phyloP scores from a whole-genome alignment of 2,888 invertebrate genomes.

The Mamestra brassicae region DNA sequence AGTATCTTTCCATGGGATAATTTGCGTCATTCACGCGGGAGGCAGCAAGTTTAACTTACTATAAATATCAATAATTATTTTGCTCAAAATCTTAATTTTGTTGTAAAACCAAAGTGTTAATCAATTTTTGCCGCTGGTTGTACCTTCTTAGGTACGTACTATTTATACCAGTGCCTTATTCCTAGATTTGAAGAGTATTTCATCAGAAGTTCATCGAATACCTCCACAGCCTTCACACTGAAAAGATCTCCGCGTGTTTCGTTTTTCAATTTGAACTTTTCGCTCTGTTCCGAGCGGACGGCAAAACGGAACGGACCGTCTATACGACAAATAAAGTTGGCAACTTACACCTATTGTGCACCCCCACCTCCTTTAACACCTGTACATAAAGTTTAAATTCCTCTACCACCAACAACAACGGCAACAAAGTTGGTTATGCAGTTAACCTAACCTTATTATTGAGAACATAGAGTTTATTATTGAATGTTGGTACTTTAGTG shows the following conservation, averaged over 20 bases:
- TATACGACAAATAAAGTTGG: conserved; percentile 58
- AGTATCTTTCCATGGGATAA: too few relatives aligned
- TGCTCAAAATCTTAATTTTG: too few relatives aligned
- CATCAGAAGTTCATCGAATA: conserved; percentile 37
- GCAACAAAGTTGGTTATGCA: conserved; percentile 47
- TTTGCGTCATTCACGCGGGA: too few relatives aligned
- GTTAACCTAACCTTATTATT: conserved; percentile 45
- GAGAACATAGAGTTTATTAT: conserved; percentile 44
- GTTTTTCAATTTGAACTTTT: conserved; percentile 74
- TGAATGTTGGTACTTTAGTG: conserved; percentile 20
- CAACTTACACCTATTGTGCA: conserved; percentile 48
- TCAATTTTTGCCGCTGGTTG: too few relatives aligned
- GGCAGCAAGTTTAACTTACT: too few relatives aligned
- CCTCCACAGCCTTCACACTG: not conserved
- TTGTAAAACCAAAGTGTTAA: too few relatives aligned
- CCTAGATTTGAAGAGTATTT: conserved; percentile 27
- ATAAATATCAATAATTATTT: too few relatives aligned
- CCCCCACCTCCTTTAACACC: conserved; percentile 31
- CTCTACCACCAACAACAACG: conserved; percentile 41
- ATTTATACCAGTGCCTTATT: not conserved
- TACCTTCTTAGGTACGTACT: too few relatives aligned
- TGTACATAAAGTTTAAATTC: conserved; percentile 59
- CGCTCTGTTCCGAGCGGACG: conserved; percentile 60
- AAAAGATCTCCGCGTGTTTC: conserved; percentile 54
- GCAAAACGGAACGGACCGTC: conserved; percentile 61